Base-by-base conservation (phyloP, 2,797 vertebrate genomes). In the Spinibarbus caldwelli region DNA sequence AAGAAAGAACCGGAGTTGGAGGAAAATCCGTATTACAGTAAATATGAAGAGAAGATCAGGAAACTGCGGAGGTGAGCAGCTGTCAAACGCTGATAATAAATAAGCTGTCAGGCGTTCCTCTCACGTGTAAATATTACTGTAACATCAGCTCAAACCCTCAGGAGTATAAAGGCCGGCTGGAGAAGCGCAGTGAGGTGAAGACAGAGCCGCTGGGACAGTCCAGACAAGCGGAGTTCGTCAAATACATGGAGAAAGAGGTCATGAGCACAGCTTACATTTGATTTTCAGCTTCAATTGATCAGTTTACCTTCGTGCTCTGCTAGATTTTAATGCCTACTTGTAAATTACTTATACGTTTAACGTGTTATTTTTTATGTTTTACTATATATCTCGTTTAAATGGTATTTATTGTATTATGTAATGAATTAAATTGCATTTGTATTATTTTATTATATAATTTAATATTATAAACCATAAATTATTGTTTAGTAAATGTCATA, bases 1-100 rank as follows among this genome's bases (percentile, higher is more conserved):
- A 92, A 90, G 80, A 95, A 93, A 85, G 91, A 92, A 3, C 92
- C 92, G 78, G 89, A 95, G 2, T 86, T 98, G 82, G 96, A 97
- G 77, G 94, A 95, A 23, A 99, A 98, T 68, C 97, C 96, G 3
- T 98, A 92, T 91, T 98, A 94, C 85, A 92, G 34, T 88, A 97
- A 97, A 86, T 99, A 99, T 94, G 95, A 95, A 62, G 95, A 96
- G 83, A 98, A 97, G 94, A 98, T 99, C 91, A 94, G 95, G 90
- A 94, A 95, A 82, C 94, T 99, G 85, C 95, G 96, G 90, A 97
- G 97, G 98, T 99, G 91, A 90, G 93, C 57, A 79, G 64, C 79
- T 47, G 57, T 66, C 45, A 26, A 49, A 80, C 26, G 62, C 15
- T 78, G 59, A 29, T n/a, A 15, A 9, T 54, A 54, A 9, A 54